Base-by-base conservation (phyloP, 2,888 invertebrate genomes). In the Crepidodera aurea region DNA sequence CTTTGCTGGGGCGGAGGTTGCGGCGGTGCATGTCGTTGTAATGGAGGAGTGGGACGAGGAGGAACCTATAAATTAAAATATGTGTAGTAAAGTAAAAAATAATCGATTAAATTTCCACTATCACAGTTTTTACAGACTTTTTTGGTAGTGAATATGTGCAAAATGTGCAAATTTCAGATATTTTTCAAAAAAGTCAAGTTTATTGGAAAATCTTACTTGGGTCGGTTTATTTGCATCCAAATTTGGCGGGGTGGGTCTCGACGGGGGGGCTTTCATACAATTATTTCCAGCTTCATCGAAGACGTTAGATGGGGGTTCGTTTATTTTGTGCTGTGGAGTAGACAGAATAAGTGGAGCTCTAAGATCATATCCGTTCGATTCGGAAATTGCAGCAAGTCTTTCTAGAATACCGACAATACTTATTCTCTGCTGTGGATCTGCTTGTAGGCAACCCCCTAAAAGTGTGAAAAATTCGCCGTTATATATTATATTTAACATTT, bases 341-440 rank as follows among this genome's bases (percentile, higher is more conserved):
- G 67, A 62, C 19, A 73, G 64, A n/a, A 69, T 58, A 72, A 94
- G 84, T 69, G 94, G 88, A 75, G 90, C 90, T 80, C 91, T 91
- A 61, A 94, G 85, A 81, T 92, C 90, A 83, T 94, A 89, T 69
- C 88, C 88, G 79, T 90, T 88, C 57, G 92, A 90, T 81, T 95
- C 93, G 1, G 94, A 93, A 71, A 98, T 90, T 58, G 95, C 93
- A 58, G 93, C 94, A 68, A 98, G 81, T 69, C 93, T 86, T 78
- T 96, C 95, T 73, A 96, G 82, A 56, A 98, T 83, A 73, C 88
- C 90, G 65, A 89, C 86, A 58, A 97, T 90, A 54, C 87, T 87
- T 70, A 95, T 84, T 69, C 98, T 87, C 72, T 91, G 87, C 54
- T 86, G 86, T 1, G 98, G 98, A 79, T 96, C 92, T 44, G 90